Evolutionary conservation across 1,140 invertebrate species (phyloP), one percentile per base, ranked within the genome.

Genomic region (Drosophila erecta): DNA sequence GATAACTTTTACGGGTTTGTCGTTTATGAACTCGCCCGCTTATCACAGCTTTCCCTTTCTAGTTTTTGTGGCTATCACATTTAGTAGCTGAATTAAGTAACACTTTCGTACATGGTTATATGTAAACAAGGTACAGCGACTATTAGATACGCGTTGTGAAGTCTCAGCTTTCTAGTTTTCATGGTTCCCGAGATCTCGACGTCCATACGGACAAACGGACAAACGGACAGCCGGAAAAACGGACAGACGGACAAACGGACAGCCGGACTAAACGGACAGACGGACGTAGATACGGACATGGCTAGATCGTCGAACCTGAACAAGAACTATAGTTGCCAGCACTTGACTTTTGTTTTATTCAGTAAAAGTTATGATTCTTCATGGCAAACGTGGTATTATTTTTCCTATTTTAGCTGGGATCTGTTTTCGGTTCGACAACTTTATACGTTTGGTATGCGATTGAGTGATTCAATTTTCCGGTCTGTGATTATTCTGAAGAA

Each of bases 401-500:
- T 49, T 35, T 51, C 4, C 14, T 33, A 10, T 47, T 30, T 49
- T 30, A 10, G 7, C 3, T 49, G 7, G 46, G 6, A 38, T 24
- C 33, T 33, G 50, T 55, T 46, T 58, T 30, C 43, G 56, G 56
- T 60, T 24, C 38, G 57, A 41, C 24, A 62, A 67, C 65, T 77
- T 73, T 35, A n/a, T 38, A 49, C 67, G 67, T 73, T 81, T 76
- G 56, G 77, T 60, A 69, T 76, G 60, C 46, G 67, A 78, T 83
- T 61, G 64, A 69, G 44, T 62, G 75, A 69, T 69, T 79, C 55
- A 80, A 76, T 33, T 15, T 37, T 17, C 30, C 54, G n/a, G 22
- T n/a, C 27, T 20, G 20, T 7, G 50, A 41, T 40, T 5, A 17
- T 56, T 40, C 2, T 35, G 4, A 4, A 12, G 24, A 20, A 10